These are phyloP conservation scores for Synergus laeviventris DNA, from an alignment of 2,888 invertebrate genomes.

Conservation along the genomic window DNA sequence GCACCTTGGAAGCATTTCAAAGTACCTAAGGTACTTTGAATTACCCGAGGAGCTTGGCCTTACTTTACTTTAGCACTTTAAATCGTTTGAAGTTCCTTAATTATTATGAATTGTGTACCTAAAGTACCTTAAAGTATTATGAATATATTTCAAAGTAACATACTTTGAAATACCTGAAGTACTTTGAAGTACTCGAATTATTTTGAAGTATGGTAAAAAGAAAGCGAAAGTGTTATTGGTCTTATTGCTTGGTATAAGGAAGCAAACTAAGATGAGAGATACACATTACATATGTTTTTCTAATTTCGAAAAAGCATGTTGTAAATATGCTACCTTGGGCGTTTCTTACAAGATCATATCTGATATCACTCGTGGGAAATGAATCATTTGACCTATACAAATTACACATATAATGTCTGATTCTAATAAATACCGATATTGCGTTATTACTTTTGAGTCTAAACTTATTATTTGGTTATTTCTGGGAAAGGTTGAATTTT, in stretches of 20 bases:
- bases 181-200: no score
- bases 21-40: no score
- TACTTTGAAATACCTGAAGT: no score
- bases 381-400: conserved; percentile 39
- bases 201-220: no score
- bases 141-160: no score
- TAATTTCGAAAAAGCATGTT: conserved; percentile 27
- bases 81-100: background rate
- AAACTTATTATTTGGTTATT: background rate
- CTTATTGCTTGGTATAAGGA: background rate
- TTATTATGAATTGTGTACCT: no score
- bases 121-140: no score
- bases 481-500: no score
- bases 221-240: background rate
- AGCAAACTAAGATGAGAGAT: conserved; percentile 12
- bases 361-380: conserved; percentile 39
- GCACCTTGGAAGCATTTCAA: no score
- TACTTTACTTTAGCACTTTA: background rate
- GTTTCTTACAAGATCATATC: conserved; percentile 31
- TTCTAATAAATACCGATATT: conserved; percentile 29
- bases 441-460: conserved; percentile 20
- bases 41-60: no score
- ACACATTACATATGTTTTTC: conserved; percentile 3
- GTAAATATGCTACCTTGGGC: conserved; percentile 37
- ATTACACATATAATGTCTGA: conserved; percentile 26